Percentiles rank a stretch among this genome's conserved stretches.
These are phyloP conservation scores for Bellardia pandia DNA, from an alignment of 2,888 invertebrate genomes.

Conservation along the genomic window DNA sequence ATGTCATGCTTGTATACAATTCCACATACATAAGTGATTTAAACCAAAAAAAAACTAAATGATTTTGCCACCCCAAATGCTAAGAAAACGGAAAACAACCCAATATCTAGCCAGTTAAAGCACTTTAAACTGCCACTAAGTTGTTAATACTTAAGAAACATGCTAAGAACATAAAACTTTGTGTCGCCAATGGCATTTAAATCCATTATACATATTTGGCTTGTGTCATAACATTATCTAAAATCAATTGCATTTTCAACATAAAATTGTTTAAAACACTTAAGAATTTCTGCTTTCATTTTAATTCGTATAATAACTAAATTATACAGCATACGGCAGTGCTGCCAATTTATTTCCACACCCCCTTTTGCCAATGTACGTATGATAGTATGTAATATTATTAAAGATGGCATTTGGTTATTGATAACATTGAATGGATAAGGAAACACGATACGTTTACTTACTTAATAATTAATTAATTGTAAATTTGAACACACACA, in stretches of 20 bases:
- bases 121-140: background rate
- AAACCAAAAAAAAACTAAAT: slow-evolving; percentile 16
- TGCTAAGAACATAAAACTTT: background rate
- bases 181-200: slow-evolving; percentile 36
- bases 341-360: background rate
- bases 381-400: no score
- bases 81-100: slow-evolving; percentile 6
- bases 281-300: background rate
- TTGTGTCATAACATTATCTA: background rate
- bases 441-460: background rate
- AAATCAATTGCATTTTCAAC: slow-evolving; percentile 18
- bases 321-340: background rate
- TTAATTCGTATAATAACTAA: background rate
- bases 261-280: background rate
- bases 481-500: background rate
- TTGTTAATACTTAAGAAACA: background rate
- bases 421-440: background rate
- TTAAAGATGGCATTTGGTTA: background rate
- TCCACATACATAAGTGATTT: slow-evolving; percentile 14
- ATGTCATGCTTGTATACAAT: slow-evolving; percentile 54
- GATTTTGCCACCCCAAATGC: slow-evolving; percentile 17
- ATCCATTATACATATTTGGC: background rate
- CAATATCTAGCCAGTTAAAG: background rate
- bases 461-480: no score
- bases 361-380: background rate